Conservation (phyloP, 2,888 invertebrate genomes). For the Nowickia ferox region DNA sequence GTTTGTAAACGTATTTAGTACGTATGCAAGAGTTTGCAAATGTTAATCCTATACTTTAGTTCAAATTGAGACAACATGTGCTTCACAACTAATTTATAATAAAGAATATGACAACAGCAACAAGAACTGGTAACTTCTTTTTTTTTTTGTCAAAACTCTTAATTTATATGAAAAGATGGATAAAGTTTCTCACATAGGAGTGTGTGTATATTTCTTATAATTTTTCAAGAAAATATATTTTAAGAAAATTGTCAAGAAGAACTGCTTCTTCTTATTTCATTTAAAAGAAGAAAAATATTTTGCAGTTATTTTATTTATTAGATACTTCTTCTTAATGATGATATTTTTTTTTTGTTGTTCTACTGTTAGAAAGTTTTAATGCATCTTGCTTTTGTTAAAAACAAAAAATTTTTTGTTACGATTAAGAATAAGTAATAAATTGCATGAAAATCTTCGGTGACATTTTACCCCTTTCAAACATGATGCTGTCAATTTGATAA, state of each 20-base stretch:
- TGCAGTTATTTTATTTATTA: not conserved
- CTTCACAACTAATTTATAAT: constrained; percentile 62
- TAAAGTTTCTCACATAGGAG: constrained; percentile 34
- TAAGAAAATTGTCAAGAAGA: no score
- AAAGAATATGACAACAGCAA: constrained; percentile 38
- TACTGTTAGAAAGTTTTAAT: not conserved
- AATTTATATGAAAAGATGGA: constrained; percentile 40
- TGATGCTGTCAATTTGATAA: not conserved
- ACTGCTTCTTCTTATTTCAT: not conserved
- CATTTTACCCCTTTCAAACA: not conserved
- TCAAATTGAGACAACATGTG: constrained; percentile 57
- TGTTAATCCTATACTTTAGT: constrained; percentile 30
- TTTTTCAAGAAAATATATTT: constrained; percentile 5
- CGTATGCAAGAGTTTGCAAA: not conserved
- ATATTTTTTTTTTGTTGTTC: not conserved
- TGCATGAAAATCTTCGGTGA: not conserved
- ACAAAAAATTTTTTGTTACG: not conserved
- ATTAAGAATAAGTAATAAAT: not conserved
- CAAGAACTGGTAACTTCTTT: constrained; percentile 33
- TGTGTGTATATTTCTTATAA: not conserved
- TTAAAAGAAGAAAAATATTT: not conserved
- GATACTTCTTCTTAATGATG: not conserved
- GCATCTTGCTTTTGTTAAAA: not conserved
- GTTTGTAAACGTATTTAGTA: not conserved
- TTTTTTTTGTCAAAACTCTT: constrained; percentile 41